Percentiles rank a stretch among this genome's conserved stretches.
Conservation (phyloP, 2,888 invertebrate species). For the Brachyopa scutellaris region DNA sequence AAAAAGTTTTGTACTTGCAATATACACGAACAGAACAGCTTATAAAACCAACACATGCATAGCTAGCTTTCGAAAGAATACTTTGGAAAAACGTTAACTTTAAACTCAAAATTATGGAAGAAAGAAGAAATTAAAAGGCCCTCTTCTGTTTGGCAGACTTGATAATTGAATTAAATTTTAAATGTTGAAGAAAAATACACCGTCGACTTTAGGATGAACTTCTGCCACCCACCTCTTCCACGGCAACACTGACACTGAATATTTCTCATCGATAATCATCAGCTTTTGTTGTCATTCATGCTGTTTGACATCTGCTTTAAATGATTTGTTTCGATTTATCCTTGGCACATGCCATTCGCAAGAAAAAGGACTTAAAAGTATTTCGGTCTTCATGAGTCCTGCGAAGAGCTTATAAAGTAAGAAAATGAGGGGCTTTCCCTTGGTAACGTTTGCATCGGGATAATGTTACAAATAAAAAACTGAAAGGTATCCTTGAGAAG, state of each 20-base stretch:
- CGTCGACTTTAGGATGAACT: background rate
- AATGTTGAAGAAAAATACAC: background rate
- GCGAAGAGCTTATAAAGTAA: conserved; percentile 65
- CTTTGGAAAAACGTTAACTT: too few species aligned
- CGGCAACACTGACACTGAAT: conserved; percentile 5
- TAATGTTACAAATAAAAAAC: too few species aligned
- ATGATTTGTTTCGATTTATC: conserved; percentile 69
- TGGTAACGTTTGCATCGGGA: conserved; percentile 53
- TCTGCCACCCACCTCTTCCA: background rate
- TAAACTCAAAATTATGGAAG: too few species aligned
- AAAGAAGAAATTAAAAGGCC: too few species aligned
- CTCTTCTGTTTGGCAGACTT: background rate
- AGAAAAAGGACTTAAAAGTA: conserved; percentile 67
- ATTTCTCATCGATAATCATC: conserved; percentile 66
- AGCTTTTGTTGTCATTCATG: conserved; percentile 64
- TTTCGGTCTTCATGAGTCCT: conserved; percentile 62
- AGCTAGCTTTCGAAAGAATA: too few species aligned
- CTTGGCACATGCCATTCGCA: conserved; percentile 66
- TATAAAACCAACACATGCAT: too few species aligned
- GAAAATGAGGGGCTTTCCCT: conserved; percentile 55
- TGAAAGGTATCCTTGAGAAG: too few species aligned
- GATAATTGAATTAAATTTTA: conserved; percentile 15
- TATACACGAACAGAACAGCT: too few species aligned
- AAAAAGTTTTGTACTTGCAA: too few species aligned
- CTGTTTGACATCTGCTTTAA: conserved; percentile 71